Percentiles rank a stretch among this genome's conserved stretches.
Conservation (phyloP, 2,888 invertebrate genomes). For the Scaeva pyrastri region DNA sequence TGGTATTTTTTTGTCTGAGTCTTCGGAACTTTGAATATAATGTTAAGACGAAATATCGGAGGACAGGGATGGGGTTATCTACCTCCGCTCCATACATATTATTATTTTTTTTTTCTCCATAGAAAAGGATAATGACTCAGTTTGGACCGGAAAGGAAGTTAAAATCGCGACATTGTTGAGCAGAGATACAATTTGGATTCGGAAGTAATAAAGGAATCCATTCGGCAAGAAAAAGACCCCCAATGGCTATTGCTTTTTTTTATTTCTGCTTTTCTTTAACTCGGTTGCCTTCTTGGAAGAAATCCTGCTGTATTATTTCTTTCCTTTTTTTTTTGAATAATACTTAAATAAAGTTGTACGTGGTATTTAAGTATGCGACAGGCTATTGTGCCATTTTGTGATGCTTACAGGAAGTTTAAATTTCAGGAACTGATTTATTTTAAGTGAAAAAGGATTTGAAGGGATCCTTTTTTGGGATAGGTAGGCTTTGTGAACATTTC, state of each 20-base stretch:
- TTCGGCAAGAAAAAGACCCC: constrained; percentile 40
- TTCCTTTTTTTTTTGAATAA: neutral
- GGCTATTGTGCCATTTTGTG: constrained; percentile 36
- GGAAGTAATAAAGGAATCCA: constrained; percentile 48
- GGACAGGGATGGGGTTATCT: constrained; percentile 3
- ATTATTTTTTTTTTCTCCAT: neutral
- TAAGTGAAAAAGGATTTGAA: constrained; percentile 26
- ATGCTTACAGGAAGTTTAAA: constrained; percentile 37
- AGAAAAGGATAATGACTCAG: constrained; percentile 34
- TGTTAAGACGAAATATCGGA: neutral
- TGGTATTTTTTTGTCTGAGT: constrained; percentile 27
- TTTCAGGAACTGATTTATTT: constrained; percentile 36
- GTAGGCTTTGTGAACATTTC: neutral
- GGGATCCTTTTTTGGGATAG: constrained; percentile 2
- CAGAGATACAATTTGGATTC: constrained; percentile 45
- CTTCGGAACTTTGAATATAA: constrained; percentile 24
- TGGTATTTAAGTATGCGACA: constrained; percentile 32
- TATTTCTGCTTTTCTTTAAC: neutral
- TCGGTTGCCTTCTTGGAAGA: neutral
- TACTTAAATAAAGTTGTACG: constrained; percentile 31
- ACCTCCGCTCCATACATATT: neutral
- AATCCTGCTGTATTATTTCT: neutral
- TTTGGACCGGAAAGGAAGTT: constrained; percentile 45
- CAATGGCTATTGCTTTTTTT: constrained; percentile 37
- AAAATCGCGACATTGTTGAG: constrained; percentile 47